Base-by-base conservation (phyloP, 2,888 invertebrate genomes). In the Urechis unicinctus region DNA sequence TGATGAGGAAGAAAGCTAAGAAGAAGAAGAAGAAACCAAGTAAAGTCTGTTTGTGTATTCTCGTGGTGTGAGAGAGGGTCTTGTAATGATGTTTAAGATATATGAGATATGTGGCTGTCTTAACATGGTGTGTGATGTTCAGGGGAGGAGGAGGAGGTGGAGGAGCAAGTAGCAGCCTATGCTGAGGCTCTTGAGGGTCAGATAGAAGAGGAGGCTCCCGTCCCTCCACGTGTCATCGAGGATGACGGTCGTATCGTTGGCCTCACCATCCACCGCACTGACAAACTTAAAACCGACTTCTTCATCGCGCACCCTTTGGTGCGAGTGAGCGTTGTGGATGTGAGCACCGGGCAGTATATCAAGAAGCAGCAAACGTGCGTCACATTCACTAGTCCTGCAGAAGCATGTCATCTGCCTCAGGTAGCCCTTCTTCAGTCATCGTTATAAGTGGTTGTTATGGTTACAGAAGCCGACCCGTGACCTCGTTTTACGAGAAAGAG, bases 251-350 rank as follows among this genome's bases (percentile, higher is more conserved):
- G 69, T 29, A 67, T 82, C 49, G 72, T 83, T 42, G 81, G 81
- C 2, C 72, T 85, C 29, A 80, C 76, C 22, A 71, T 86, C 55
- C 85, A 85, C 66, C 77, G 81, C 59, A 81, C 82, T 6, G 85
- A 86, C 71, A 78, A 81, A 65, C 75, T 86, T 21, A 80, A 83
- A 63, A 75, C 83, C 50, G 83, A 85, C 74, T 81, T 83, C 56
- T 73, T 81, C 49, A 81, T 84, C 24, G 74, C 81, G 51, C 84
- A 85, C 74, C 86, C 86, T 1, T 79, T 85, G 66, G 83, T 86
- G 6, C 82, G 84, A 66, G 80, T 86, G 25, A 83, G 84, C 62
- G 71, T 86, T 5, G 78, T 86, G 29, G 81, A 85, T 68, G 71
- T 74, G n/a, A 70, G 74, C 28, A 82, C 82, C 0, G 85, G 85